Conservation (phyloP, 2,113 vertebrate genomes). For the Myodes glareolus region DNA sequence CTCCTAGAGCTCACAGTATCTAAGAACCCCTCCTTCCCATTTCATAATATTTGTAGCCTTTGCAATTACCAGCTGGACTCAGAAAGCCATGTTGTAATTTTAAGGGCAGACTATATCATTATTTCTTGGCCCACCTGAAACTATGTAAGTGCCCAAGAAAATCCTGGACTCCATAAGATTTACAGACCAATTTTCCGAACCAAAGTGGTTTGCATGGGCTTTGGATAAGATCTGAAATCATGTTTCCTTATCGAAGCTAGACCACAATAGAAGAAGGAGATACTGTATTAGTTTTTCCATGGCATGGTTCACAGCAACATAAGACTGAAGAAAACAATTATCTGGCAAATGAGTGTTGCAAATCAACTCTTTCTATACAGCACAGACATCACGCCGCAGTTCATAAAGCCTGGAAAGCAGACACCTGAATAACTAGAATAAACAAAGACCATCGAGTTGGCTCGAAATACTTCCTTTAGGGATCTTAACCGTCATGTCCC, state of each 20-base stretch:
- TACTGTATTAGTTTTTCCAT: conserved; percentile 65
- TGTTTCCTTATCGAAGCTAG: conserved; percentile 69
- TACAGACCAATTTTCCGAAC: conserved; percentile 74
- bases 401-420: conserved; percentile 20
- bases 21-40: background rate
- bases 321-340: conserved; percentile 72
- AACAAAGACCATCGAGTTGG: conserved; percentile 45
- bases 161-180: conserved; percentile 62
- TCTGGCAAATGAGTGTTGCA: conserved; percentile 67
- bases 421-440: background rate
- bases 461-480: conserved; percentile 3
- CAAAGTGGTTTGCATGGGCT: conserved; percentile 75
- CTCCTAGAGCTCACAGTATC: conserved; percentile 40
- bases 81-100: conserved; percentile 42
- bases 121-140: conserved; percentile 69
- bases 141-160: conserved; percentile 54
- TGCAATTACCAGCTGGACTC: conserved; percentile 53
- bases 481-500: background rate
- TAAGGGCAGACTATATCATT: conserved; percentile 9
- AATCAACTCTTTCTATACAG: conserved; percentile 60
- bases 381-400: background rate
- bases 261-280: conserved; percentile 65
- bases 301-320: conserved; percentile 40
- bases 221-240: conserved; percentile 75
- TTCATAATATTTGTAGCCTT: conserved; percentile 12